Percentiles rank a stretch among this genome's conserved stretches.
These are phyloP conservation scores for Amblyopsis rosae DNA, from an alignment of 2,113 vertebrate species.

Conservation along the genomic window DNA sequence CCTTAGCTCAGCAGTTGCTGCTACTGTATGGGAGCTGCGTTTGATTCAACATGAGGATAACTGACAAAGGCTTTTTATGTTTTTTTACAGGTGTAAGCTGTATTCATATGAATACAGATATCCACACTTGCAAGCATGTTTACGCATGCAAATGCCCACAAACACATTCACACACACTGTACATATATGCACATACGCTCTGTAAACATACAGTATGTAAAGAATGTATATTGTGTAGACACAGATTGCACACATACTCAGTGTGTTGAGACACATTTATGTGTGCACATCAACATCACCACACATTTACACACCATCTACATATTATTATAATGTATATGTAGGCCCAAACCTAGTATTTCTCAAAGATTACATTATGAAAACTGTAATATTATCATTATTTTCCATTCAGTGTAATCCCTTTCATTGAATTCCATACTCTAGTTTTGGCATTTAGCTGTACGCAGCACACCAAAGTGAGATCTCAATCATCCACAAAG, in stretches of 20 bases:
- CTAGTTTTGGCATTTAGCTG: constrained; percentile 38
- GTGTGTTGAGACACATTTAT: neutral
- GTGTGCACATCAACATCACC: neutral
- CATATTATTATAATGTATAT: too few relatives aligned
- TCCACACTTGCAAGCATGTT: neutral
- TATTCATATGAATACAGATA: constrained; percentile 18
- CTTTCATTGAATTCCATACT: constrained; percentile 26
- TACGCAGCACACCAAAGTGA: constrained; percentile 55
- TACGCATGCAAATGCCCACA: neutral
- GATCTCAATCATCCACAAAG: constrained; percentile 70
- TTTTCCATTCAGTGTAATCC: neutral
- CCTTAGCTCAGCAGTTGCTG: constrained; percentile 65
- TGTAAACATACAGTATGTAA: neutral
- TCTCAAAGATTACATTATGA: too few relatives aligned
- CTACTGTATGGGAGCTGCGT: constrained; percentile 31
- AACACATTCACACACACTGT: neutral
- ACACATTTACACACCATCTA: neutral
- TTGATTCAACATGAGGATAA: constrained; percentile 63
- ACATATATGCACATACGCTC: constrained; percentile 1
- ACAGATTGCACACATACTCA: neutral
- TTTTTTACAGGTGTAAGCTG: constrained; percentile 29
- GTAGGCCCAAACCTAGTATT: too few relatives aligned
- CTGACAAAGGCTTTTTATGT: constrained; percentile 44
- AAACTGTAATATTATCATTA: too few relatives aligned
- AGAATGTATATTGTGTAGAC: neutral